phyloP scores from a whole-genome alignment of 2,797 vertebrate genomes.

The Sebastes matsubarae region DNA sequence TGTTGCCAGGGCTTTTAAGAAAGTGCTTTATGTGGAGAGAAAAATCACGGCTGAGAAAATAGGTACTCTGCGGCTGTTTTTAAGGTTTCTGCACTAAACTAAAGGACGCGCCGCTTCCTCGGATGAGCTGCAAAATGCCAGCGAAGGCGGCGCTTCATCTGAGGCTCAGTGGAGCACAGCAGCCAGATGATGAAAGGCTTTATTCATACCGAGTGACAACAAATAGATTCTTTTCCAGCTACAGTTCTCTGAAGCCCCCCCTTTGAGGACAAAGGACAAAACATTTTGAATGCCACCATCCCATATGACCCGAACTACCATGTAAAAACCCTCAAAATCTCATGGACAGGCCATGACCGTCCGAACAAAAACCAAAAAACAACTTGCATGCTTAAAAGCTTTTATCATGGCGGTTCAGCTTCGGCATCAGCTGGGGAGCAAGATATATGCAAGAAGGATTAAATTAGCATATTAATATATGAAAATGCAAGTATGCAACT shows the following conservation, averaged over 20 bases:
- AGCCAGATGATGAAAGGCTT: conserved; percentile 78
- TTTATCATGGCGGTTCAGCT: conserved; percentile 31
- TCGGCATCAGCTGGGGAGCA: conserved; percentile 30
- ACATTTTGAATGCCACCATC: conserved; percentile 65
- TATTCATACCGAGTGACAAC: conserved; percentile 79
- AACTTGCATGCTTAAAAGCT: conserved; percentile 41
- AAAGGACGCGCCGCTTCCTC: conserved; percentile 48
- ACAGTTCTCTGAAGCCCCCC: conserved; percentile 68
- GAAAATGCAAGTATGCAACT: conserved; percentile 30
- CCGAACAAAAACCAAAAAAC: conserved; percentile 47
- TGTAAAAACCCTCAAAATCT: conserved; percentile 61
- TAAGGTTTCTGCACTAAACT: conserved; percentile 44
- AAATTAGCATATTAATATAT: conserved; percentile 51
- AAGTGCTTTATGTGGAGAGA: conserved; percentile 21
- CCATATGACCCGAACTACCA: conserved; percentile 56
- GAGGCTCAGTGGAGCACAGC: conserved; percentile 67
- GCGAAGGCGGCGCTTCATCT: conserved; percentile 60
- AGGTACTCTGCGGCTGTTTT: conserved; percentile 34
- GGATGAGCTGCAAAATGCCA: conserved; percentile 67
- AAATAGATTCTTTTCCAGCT: conserved; percentile 76
- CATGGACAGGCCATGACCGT: conserved; percentile 64
- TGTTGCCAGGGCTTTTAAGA: conserved; percentile 37
- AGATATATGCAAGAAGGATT: conserved; percentile 37
- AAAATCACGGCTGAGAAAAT: conserved; percentile 30
- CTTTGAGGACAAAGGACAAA: conserved; percentile 72